A percentile compares a stretch with the other conserved stretches of the same genome.
Evolutionary conservation across 2,888 invertebrate genomes (phyloP).

Genomic region (Hyles lineata): DNA sequence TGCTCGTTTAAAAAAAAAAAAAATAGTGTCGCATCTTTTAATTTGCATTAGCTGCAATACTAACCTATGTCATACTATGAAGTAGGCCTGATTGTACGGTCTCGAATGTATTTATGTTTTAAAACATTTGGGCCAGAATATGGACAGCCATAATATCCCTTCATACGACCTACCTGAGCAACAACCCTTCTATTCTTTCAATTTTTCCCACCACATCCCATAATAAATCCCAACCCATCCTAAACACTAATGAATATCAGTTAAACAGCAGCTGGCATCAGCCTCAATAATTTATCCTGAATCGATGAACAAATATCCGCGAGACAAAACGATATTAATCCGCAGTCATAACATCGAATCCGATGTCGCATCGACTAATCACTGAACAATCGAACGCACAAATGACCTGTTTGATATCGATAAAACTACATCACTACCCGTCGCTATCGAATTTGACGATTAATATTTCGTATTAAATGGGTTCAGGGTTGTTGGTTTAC

Average conservation of each 20-base stretch:
- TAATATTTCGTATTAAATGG: constrained; percentile 24
- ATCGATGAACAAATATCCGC: background rate
- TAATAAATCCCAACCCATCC: background rate
- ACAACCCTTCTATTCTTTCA: too few relatives aligned
- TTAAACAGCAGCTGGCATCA: background rate
- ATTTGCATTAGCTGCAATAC: too few relatives aligned
- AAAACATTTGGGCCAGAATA: too few relatives aligned
- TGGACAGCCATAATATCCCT: too few relatives aligned
- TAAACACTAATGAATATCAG: background rate
- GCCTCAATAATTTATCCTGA: constrained; percentile 4
- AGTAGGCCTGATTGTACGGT: too few relatives aligned
- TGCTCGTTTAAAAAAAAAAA: too few relatives aligned
- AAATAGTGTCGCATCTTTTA: too few relatives aligned
- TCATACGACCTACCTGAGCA: too few relatives aligned
- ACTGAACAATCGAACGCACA: constrained; percentile 24
- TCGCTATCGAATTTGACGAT: constrained; percentile 31
- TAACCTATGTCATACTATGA: too few relatives aligned
- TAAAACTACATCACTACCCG: constrained; percentile 28
- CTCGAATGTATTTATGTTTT: too few relatives aligned
- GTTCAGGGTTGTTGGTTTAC: background rate
- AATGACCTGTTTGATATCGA: constrained; percentile 19
- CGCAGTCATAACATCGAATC: background rate
- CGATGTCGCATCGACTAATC: constrained; percentile 21
- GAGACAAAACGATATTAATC: constrained; percentile 6
- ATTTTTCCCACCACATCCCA: background rate